Conservation (phyloP, 2,113 vertebrate genomes). For the Oreochromis spilurus region DNA sequence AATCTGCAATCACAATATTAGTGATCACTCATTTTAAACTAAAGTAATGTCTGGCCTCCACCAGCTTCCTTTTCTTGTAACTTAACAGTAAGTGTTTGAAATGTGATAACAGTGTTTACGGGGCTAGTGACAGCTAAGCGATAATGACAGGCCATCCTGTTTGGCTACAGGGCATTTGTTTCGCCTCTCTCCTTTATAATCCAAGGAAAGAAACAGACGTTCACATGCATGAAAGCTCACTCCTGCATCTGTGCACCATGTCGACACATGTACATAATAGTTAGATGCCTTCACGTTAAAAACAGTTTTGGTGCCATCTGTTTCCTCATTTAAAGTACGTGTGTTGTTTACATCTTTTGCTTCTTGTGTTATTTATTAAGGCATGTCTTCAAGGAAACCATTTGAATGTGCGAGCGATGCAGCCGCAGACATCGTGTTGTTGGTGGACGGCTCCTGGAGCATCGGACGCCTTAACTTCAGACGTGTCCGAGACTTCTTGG, state of each 20-base stretch:
- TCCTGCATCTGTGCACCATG: not conserved
- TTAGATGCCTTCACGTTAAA: not conserved
- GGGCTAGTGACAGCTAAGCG: constrained; percentile 5
- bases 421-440: constrained; percentile 76
- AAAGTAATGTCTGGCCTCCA: not conserved
- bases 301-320: not conserved
- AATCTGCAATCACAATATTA: not conserved
- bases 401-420: constrained; percentile 75
- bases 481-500: constrained; percentile 86
- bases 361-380: constrained; percentile 3
- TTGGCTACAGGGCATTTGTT: constrained; percentile 14
- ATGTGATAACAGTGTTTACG: constrained; percentile 48
- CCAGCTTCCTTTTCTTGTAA: not conserved
- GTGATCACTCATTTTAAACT: not conserved
- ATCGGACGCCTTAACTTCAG: constrained; percentile 88
- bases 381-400: constrained; percentile 56
- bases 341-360: not conserved
- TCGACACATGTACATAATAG: not conserved
- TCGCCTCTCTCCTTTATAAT: not conserved
- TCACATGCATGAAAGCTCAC: not conserved
- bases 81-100: constrained; percentile 20
- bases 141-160: constrained; percentile 47
- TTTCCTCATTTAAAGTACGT: not conserved
- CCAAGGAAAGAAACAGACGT: not conserved
- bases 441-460: constrained; percentile 96